phyloP scores from a whole-genome alignment of 2,113 vertebrate species.

The Cinclus cinclus region DNA sequence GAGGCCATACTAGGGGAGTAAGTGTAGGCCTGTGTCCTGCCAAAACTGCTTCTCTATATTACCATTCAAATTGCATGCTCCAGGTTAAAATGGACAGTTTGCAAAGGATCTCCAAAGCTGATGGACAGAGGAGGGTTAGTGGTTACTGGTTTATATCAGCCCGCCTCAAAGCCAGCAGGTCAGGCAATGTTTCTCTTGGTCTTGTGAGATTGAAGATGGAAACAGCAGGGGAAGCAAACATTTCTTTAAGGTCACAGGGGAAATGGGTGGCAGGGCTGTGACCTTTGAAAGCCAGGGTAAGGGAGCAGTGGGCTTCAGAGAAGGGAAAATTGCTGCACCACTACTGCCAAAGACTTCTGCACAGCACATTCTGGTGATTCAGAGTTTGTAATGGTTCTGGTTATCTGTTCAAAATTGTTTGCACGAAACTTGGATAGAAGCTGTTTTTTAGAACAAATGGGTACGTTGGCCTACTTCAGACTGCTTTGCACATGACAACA shows the following conservation, averaged over 20 bases:
- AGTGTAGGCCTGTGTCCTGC: not conserved
- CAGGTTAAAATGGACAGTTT: not conserved
- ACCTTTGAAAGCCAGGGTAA: not conserved
- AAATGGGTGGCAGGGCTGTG: not conserved
- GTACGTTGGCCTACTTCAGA: not conserved
- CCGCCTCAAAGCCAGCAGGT: not conserved
- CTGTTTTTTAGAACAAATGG: not conserved
- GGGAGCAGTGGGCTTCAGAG: not conserved
- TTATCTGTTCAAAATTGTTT: not conserved
- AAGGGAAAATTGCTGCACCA: not conserved
- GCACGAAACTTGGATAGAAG: not conserved
- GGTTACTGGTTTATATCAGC: not conserved
- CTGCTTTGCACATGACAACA: not conserved
- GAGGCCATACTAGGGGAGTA: not conserved
- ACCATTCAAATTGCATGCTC: not conserved
- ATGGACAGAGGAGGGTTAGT: not conserved
- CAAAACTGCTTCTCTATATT: not conserved
- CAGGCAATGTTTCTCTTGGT: not conserved
- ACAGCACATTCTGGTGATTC: not conserved
- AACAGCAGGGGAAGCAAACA: not conserved
- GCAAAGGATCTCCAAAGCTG: not conserved
- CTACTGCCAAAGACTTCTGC: not conserved
- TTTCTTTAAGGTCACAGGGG: not conserved
- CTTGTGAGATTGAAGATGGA: not conserved
- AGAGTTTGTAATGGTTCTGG: not conserved